Evolutionary conservation across 2,113 vertebrate genomes (phyloP), one percentile per base, ranked within the genome.

Genomic region (Uria lomvia): DNA sequence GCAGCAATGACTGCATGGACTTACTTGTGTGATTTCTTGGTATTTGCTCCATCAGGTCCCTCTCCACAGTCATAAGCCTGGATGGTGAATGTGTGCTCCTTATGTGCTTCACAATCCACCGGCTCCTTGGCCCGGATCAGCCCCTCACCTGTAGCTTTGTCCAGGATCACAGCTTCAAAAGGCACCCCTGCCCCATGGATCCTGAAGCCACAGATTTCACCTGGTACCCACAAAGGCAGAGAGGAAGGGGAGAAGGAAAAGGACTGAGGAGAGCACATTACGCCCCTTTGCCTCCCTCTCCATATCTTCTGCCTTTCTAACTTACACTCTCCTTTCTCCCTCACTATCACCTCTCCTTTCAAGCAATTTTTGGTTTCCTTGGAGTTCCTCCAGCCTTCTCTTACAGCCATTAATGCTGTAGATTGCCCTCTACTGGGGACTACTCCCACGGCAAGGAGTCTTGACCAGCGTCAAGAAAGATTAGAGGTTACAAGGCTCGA

Each of bases 11-110:
- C 49, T 38, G 20, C 73, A 30, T 8, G 21, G 55, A 81, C 98
- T 98, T 66, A 99, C 99, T 99, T 99, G 98, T 99, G 99, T n/a
- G 99, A 99, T 94, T 99, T 99, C 98, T 99, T 99, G 98, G 99
- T 99, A 96, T 99, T 99, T 96, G 98, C 97, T 65, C 99, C 99
- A 8, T 99, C 99, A 0, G 99, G 99, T 49, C 99, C 99, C 97
- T 99, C 99, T 81, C 99, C 99, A 4, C 99, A 99, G 97, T 99
- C 99, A 3, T 99, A 99, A 68, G 99, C 99, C 97, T 99, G 99
- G 97, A 99, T 99, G 96, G 99, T 99, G 95, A 99, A 99, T 26
- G 99, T 99, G 97, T 99, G 99, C 66, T 99, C 99, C 83, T 99
- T 98, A 92, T 99, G 99, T 32, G 99, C 99, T 95, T 99, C 99